Conservation (phyloP, 2,797 vertebrate species). For the Fundulus diaphanus region DNA sequence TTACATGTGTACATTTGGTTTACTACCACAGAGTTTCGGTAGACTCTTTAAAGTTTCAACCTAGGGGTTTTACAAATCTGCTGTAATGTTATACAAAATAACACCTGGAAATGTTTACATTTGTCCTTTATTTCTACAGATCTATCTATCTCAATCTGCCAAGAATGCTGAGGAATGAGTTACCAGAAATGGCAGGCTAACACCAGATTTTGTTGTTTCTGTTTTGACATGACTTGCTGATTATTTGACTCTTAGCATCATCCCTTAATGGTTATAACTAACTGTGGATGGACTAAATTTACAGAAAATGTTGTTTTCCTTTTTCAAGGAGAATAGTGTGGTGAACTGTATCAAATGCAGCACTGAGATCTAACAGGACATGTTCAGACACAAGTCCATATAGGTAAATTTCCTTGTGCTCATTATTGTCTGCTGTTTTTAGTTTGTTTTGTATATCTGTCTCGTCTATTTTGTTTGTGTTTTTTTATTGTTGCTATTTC, state of each 20-base stretch:
- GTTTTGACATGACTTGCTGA: constrained; percentile 2
- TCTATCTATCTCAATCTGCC: not conserved
- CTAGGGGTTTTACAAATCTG: not conserved
- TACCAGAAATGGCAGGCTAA: not conserved
- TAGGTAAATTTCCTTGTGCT: too few relatives aligned
- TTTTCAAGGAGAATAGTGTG: too few relatives aligned
- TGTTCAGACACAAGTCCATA: too few relatives aligned
- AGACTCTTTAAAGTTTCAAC: not conserved
- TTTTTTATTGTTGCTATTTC: too few relatives aligned
- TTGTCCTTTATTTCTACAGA: not conserved
- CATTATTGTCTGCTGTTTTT: too few relatives aligned
- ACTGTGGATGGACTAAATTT: not conserved
- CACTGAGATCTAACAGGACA: not conserved
- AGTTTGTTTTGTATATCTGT: too few relatives aligned
- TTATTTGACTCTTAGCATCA: not conserved
- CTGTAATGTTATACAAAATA: not conserved
- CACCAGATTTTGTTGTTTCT: not conserved
- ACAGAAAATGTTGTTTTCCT: not conserved
- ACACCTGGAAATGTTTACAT: not conserved
- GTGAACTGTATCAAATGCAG: too few relatives aligned
- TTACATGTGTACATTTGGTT: not conserved
- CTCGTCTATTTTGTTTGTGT: too few relatives aligned
- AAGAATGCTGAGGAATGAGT: not conserved
- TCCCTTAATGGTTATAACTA: not conserved
- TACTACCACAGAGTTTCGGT: not conserved